A percentile compares a stretch with the other conserved stretches of the same genome.
These are phyloP conservation scores for Dorcus parallelipipedus DNA, from an alignment of 2,888 invertebrate species.

Conservation along the genomic window DNA sequence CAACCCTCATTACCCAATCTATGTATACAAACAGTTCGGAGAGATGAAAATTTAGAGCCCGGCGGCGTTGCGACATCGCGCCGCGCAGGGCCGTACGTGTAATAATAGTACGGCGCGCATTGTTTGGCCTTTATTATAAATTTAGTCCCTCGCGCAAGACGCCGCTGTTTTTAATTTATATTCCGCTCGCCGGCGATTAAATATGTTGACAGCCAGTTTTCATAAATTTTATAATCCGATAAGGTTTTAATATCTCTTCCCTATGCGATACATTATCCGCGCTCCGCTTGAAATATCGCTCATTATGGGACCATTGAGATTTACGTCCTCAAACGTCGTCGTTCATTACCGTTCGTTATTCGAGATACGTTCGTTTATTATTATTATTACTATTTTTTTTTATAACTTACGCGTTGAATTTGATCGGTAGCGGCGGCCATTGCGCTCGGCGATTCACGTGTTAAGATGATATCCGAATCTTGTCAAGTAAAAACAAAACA, in stretches of 20 bases:
- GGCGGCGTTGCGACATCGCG: constrained; percentile 10
- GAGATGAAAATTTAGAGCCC: constrained; percentile 12
- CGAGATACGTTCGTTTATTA: no score
- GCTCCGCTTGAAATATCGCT: no score
- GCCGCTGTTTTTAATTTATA: background rate
- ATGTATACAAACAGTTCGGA: constrained; percentile 13
- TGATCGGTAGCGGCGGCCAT: no score
- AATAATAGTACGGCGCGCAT: constrained; percentile 9
- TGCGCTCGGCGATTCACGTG: no score
- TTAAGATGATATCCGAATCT: no score
- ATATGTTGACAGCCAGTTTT: constrained; percentile 1
- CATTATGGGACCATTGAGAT: no score
- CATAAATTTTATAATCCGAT: background rate
- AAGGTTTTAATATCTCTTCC: background rate
- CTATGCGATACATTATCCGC: background rate
- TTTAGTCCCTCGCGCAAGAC: constrained; percentile 8
- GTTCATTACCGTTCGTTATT: no score
- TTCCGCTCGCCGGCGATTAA: background rate
- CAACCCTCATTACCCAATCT: constrained; percentile 16
- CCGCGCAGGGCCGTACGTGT: background rate
- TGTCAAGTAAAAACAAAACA: no score
- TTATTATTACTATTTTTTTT: no score
- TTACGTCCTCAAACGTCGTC: no score
- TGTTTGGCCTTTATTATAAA: constrained; percentile 17
- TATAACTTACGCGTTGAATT: no score